Conservation (phyloP, 2,113 vertebrate genomes). For the human region DNA sequence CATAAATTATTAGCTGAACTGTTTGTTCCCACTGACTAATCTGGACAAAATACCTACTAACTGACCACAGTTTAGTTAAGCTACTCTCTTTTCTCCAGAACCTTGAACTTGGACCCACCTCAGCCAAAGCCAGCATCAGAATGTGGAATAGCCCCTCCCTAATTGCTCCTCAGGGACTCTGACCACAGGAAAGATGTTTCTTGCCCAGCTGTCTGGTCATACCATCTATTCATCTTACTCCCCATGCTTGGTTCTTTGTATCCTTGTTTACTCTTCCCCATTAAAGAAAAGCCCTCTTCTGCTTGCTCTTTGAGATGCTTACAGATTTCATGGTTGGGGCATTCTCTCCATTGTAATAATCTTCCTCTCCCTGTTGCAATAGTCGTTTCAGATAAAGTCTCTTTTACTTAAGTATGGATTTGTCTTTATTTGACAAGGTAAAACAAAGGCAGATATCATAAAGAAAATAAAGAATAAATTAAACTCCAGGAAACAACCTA, state of each 20-base stretch:
- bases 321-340: neutral
- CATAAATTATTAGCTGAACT: neutral
- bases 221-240: neutral
- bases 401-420: neutral
- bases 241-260: neutral
- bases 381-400: neutral
- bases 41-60: neutral
- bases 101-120: neutral
- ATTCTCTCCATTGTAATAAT: neutral
- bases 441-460: neutral
- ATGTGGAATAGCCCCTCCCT: neutral
- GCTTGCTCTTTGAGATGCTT: neutral
- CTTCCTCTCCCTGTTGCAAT: neutral
- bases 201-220: neutral
- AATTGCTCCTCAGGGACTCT: neutral
- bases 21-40: neutral
- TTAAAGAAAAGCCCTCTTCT: neutral
- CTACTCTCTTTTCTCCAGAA: neutral
- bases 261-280: neutral
- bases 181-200: neutral
- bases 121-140: neutral
- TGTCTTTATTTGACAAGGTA: neutral
- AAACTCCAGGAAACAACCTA: neutral
- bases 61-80: too few relatives aligned
- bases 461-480: neutral